Evolutionary conservation across 2,888 invertebrate genomes (phyloP).

Genomic region (Catotricha subobsoleta): DNA sequence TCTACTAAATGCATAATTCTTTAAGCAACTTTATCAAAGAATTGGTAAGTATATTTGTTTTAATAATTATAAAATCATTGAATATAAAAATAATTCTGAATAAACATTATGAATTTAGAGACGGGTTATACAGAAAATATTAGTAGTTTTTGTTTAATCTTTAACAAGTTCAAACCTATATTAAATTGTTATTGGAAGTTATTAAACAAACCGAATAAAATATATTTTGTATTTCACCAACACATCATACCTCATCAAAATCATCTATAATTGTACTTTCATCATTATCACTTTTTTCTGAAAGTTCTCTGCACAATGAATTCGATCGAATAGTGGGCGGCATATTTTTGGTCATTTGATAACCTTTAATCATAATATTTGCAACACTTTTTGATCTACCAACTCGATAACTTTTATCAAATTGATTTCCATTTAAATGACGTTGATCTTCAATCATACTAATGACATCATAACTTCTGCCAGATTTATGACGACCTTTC

Average conservation of each 20-base stretch:
- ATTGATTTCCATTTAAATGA: constrained; percentile 16
- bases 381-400: constrained; percentile 56
- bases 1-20: no score
- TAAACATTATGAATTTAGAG: no score
- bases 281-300: constrained; percentile 29
- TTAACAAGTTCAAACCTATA: no score
- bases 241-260: constrained; percentile 48
- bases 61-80: no score
- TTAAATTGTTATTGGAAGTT: no score
- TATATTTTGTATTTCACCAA: no score
- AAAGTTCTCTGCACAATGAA: constrained; percentile 22
- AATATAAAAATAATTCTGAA: no score
- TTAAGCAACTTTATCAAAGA: no score
- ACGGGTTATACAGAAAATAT: no score
- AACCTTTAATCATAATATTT: constrained; percentile 68
- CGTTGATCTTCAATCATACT: neutral
- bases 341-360: constrained; percentile 40
- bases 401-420: constrained; percentile 20
- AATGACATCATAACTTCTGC: neutral
- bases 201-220: no score
- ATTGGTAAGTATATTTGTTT: no score
- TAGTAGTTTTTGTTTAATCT: no score
- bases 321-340: constrained; percentile 24
- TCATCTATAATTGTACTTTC: constrained; percentile 46
- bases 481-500: constrained; percentile 19